phyloP scores from a whole-genome alignment of 2,888 invertebrate species.

The Pyralis farinalis region DNA sequence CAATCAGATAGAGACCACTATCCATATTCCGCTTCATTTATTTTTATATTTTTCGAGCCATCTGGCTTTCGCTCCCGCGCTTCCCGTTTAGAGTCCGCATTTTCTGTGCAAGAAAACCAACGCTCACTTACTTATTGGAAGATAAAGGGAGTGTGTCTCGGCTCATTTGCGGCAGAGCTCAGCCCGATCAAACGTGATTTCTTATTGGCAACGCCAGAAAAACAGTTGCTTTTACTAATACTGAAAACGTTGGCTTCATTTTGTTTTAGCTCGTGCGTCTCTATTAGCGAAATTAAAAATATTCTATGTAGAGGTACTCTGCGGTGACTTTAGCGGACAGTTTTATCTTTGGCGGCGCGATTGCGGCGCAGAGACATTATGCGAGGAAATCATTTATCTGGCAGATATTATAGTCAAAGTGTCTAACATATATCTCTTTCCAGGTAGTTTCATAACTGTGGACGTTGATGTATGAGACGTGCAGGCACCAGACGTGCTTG shows the following conservation, averaged over 20 bases:
- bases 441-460: constrained; percentile 60
- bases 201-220: constrained; percentile 60
- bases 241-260: constrained; percentile 23
- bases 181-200: constrained; percentile 69
- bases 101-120: constrained; percentile 51
- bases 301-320: constrained; percentile 3
- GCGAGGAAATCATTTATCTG: constrained; percentile 21
- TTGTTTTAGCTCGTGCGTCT: constrained; percentile 5
- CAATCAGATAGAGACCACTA: constrained; percentile 57
- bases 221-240: constrained; percentile 45
- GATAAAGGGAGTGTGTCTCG: constrained; percentile 74
- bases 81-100: constrained; percentile 48
- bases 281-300: constrained; percentile 8
- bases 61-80: constrained; percentile 55
- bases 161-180: constrained; percentile 69
- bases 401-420: constrained; percentile 35
- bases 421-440: constrained; percentile 54
- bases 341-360: not conserved
- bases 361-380: not conserved
- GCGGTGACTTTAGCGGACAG: not conserved
- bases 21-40: constrained; percentile 63
- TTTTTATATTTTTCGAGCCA: constrained; percentile 71
- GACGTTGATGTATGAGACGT: constrained; percentile 65
- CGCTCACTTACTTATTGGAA: constrained; percentile 68
- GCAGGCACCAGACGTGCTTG: constrained; percentile 25